Base-by-base conservation (phyloP, 2,113 vertebrate species). In the Hydrolagus affinis region DNA sequence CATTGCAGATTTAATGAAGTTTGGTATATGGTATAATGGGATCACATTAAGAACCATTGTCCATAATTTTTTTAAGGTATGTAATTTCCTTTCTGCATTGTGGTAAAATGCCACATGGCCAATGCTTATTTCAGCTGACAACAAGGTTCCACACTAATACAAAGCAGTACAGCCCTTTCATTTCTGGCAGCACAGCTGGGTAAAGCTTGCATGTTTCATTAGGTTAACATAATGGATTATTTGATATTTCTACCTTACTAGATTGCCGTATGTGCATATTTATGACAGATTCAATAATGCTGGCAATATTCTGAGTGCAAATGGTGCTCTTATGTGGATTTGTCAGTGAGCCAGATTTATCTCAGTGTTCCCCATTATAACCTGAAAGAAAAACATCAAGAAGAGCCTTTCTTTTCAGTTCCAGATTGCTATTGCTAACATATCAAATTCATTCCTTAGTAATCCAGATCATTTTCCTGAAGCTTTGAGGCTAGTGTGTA, bases 381-480 rank as follows among this genome's bases (percentile, higher is more conserved):
- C 86, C 86, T 92, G 90, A 92, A 92, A 91, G 90, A 91, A 89
- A 59, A 86, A 89, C 89, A 89, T 90, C 92, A 91, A 92, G 87
- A 89, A 91, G 66, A 91, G 74, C n/a, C 86, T 91, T 92, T 92
- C 89, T 92, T 93, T 92, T 91, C 88, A 86, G 89, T 91, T 92
- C 89, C 87, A 87, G 86, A 89, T 88, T 90, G 89, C 87, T 86
- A 91, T 90, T 91, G 91, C 87, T 89, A 91, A 90, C 90, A 90
- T 91, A 94, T 92, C 90, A 91, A 92, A 93, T 94, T 91, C 91
- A 92, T 94, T 93, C 89, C 88, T 89, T 88, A 88, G 87, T 93
- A 93, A 93, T 94, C 89, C 91, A 91, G 91, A 93, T 93, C 87
- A 89, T 92, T 92, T 94, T 92, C 89, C 91, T 91, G 91, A 90